phyloP scores from a whole-genome alignment of 2,888 invertebrate species.

The Sarcophaga caerulescens region DNA sequence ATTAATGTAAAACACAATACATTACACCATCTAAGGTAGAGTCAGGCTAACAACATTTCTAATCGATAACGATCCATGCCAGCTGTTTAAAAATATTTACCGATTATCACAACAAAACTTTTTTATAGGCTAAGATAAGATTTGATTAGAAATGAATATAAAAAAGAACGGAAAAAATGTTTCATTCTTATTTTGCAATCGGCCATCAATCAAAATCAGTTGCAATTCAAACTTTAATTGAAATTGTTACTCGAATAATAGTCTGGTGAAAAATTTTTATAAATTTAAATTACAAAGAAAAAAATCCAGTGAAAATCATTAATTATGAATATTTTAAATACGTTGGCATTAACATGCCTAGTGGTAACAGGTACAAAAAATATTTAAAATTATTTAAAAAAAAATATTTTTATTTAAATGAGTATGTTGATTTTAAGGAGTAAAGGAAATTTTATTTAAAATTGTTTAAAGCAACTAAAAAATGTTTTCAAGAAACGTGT shows the following conservation, averaged over 20 bases:
- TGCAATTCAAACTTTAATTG: slow-evolving; percentile 13
- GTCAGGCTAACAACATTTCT: slow-evolving; percentile 9
- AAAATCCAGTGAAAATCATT: slow-evolving; percentile 18
- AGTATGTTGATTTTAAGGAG: no score
- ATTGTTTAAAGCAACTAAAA: background rate
- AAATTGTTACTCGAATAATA: slow-evolving; percentile 23
- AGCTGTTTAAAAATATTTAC: background rate
- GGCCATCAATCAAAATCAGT: slow-evolving; percentile 43
- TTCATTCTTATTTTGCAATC: slow-evolving; percentile 14
- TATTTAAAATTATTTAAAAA: background rate
- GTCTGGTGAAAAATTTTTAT: background rate
- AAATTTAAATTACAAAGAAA: background rate
- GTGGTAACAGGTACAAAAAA: slow-evolving; percentile 52
- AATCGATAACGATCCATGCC: background rate
- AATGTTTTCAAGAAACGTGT: background rate
- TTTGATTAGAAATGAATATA: slow-evolving; percentile 49
- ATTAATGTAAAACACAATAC: no score
- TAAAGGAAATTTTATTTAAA: no score
- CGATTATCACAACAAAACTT: background rate
- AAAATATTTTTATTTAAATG: no score
- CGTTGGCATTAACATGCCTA: slow-evolving; percentile 23
- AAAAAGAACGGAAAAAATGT: background rate
- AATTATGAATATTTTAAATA: slow-evolving; percentile 46
- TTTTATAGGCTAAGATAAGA: slow-evolving; percentile 46
- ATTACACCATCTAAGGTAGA: background rate